A percentile compares a stretch with the other conserved stretches of the same genome.
Evolutionary conservation across 1,140 invertebrate genomes (phyloP).

Genomic region (Drosophila ercepeae): DNA sequence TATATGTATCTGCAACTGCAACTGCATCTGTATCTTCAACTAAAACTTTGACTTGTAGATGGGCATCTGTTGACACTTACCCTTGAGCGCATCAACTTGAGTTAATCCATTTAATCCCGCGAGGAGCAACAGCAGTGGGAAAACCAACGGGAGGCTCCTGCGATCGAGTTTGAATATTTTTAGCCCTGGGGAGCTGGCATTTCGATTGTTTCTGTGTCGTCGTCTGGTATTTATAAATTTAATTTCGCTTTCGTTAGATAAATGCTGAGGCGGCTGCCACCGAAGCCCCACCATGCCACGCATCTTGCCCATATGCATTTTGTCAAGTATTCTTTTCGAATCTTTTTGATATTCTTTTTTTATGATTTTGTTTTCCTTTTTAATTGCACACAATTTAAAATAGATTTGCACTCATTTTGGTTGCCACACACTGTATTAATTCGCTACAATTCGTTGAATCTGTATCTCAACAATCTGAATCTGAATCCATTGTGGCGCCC

Average conservation of each 20-base stretch:
- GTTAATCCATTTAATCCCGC: slow-evolving; percentile 80
- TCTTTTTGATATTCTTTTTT: not conserved
- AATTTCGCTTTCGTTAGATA: slow-evolving; percentile 47
- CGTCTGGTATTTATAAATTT: slow-evolving; percentile 47
- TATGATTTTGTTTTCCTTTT: slow-evolving; percentile 1
- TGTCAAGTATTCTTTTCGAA: slow-evolving; percentile 54
- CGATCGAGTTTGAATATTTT: slow-evolving; percentile 58
- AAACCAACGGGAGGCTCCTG: slow-evolving; percentile 38
- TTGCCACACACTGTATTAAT: slow-evolving; percentile 13
- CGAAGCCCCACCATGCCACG: slow-evolving; percentile 45
- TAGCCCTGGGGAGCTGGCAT: slow-evolving; percentile 48
- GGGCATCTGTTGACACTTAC: slow-evolving; percentile 65
- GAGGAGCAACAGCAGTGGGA: slow-evolving; percentile 47
- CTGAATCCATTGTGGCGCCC: slow-evolving; percentile 2
- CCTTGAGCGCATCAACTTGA: slow-evolving; percentile 78
- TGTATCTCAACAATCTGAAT: not conserved
- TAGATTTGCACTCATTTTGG: slow-evolving; percentile 54
- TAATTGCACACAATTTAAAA: slow-evolving; percentile 50
- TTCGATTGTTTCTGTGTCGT: slow-evolving; percentile 64
- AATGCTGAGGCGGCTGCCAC: slow-evolving; percentile 42
- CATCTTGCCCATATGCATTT: slow-evolving; percentile 68
- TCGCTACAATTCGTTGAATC: not conserved
- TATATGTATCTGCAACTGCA: slow-evolving; percentile 20
- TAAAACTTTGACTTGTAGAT: not conserved
- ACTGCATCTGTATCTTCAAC: slow-evolving; percentile 20